Conservation (phyloP, 2,888 invertebrate species). For the Strigamia crassipes region DNA sequence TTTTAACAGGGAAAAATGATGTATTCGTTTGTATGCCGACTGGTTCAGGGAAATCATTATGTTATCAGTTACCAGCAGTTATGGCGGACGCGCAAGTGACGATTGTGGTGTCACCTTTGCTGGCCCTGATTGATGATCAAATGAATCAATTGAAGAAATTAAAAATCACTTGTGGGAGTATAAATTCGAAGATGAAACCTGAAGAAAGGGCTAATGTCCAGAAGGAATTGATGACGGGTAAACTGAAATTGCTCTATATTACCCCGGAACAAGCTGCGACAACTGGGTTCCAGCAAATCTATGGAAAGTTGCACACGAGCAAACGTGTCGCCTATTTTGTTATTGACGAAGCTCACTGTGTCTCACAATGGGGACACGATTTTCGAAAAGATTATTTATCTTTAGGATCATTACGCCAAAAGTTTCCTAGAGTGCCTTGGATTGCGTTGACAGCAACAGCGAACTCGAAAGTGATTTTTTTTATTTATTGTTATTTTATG, state of each 20-base stretch:
- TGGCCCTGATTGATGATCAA: slow-evolving; percentile 95
- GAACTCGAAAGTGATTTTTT: slow-evolving; percentile 57
- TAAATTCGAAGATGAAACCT: slow-evolving; percentile 86
- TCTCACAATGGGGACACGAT: slow-evolving; percentile 99
- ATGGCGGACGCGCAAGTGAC: slow-evolving; percentile 79
- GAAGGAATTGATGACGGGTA: slow-evolving; percentile 71
- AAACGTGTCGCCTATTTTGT: slow-evolving; percentile 73
- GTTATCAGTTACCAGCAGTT: slow-evolving; percentile 94
- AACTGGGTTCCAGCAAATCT: slow-evolving; percentile 67
- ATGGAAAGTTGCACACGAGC: not conserved
- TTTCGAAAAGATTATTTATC: slow-evolving; percentile 94
- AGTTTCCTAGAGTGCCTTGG: slow-evolving; percentile 75
- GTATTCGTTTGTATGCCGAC: slow-evolving; percentile 98
- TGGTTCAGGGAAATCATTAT: slow-evolving; percentile 95
- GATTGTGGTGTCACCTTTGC: slow-evolving; percentile 91
- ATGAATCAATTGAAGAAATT: slow-evolving; percentile 79
- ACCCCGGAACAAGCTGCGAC: slow-evolving; percentile 96
- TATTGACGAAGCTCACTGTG: slow-evolving; percentile 97
- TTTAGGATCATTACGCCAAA: slow-evolving; percentile 71
- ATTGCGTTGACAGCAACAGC: slow-evolving; percentile 97
- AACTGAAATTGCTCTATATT: slow-evolving; percentile 70
- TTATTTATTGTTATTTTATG: not conserved
- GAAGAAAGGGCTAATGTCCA: slow-evolving; percentile 78
- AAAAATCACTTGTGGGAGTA: slow-evolving; percentile 80
- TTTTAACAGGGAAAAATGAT: slow-evolving; percentile 69